Conservation (phyloP, 2,113 vertebrate genomes). For the Syngnathoides biaculeatus region DNA sequence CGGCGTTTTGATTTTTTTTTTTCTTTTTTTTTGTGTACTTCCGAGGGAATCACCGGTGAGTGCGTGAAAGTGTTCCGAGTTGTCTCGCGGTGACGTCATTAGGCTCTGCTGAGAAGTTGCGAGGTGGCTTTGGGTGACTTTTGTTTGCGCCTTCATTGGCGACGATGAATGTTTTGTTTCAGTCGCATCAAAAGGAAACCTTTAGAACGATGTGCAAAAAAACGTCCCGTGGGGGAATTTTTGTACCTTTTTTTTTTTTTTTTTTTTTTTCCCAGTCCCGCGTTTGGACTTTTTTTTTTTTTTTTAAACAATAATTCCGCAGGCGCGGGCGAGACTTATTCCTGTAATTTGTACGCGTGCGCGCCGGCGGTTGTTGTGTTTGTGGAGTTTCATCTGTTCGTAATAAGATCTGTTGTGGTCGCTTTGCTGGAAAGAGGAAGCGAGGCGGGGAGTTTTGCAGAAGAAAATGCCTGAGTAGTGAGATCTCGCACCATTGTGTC, state of each 20-base stretch:
- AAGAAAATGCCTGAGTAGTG: conserved; percentile 60
- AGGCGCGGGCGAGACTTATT: background rate
- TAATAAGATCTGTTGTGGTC: background rate
- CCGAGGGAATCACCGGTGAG: conserved; percentile 41
- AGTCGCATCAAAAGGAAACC: background rate
- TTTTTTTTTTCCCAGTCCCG: no score
- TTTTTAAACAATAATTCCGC: background rate
- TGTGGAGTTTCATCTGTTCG: background rate
- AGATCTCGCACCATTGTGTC: conserved; percentile 71
- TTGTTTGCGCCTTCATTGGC: background rate
- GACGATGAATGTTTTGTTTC: background rate
- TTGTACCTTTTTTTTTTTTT: background rate
- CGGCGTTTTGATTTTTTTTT: no score
- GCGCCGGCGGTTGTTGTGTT: no score
- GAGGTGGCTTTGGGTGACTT: background rate
- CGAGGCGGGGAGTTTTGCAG: conserved; percentile 21
- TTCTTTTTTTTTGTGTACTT: no score
- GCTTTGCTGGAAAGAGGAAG: conserved; percentile 26
- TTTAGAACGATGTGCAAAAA: background rate
- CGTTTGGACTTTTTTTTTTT: no score
- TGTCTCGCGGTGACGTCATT: background rate
- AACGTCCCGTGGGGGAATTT: conserved; percentile 31
- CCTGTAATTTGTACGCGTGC: background rate
- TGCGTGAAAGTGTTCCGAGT: conserved; percentile 3
- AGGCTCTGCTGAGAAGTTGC: background rate